Conservation (phyloP, 2,888 invertebrate species). For the Idaea biselata region DNA sequence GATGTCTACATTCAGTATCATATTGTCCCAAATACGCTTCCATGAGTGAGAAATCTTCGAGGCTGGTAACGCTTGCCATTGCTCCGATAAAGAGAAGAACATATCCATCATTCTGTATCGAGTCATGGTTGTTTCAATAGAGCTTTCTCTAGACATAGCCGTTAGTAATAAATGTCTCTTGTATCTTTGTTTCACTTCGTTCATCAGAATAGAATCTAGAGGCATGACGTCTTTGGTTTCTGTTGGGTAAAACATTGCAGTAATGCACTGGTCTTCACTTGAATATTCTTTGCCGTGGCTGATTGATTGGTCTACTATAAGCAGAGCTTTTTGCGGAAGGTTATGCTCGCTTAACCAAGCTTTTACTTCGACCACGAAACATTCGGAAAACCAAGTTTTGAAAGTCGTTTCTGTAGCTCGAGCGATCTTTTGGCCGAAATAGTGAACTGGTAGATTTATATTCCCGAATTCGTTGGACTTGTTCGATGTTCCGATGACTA, state of each 20-base stretch:
- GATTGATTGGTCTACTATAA: constrained; percentile 29
- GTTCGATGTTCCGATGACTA: constrained; percentile 23
- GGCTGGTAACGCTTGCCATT: constrained; percentile 9
- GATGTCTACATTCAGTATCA: constrained; percentile 10
- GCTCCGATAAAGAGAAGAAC: constrained; percentile 7
- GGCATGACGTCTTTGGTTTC: constrained; percentile 29
- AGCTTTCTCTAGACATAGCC: constrained; percentile 3
- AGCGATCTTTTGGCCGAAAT: constrained; percentile 21
- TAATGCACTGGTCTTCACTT: constrained; percentile 5
- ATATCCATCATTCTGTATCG: constrained; percentile 10
- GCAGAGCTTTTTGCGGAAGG: constrained; percentile 27
- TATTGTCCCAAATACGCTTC: constrained; percentile 15
- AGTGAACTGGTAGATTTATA: constrained; percentile 22
- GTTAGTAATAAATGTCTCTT: constrained; percentile 12
- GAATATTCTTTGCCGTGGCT: constrained; percentile 12
- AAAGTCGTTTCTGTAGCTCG: constrained; percentile 19
- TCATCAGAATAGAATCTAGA: constrained; percentile 27
- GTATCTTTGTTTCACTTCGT: constrained; percentile 27
- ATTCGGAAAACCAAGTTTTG: constrained; percentile 27
- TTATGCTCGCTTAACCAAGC: constrained; percentile 19
- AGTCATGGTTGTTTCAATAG: constrained; percentile 8
- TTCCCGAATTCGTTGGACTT: constrained; percentile 13
- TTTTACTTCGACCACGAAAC: constrained; percentile 24
- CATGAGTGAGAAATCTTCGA: constrained; percentile 11
- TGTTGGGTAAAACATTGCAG: constrained; percentile 27